Evolutionary conservation across 2,797 vertebrate species (phyloP).

Genomic region (Mustela erminea): DNA sequence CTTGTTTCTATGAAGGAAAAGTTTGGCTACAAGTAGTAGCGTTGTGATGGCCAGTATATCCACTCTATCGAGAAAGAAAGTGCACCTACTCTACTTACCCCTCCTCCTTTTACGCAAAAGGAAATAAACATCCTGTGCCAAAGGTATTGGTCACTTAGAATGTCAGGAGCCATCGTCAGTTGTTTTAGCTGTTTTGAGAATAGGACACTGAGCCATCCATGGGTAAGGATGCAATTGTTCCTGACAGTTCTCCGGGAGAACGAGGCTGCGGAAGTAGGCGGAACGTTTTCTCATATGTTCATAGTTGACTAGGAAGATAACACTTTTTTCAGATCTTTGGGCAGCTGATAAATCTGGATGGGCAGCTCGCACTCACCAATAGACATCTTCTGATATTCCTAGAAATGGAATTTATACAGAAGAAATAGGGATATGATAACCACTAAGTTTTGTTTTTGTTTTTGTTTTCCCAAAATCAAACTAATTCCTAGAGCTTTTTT

Average conservation of each 20-base stretch:
- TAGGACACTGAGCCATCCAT: conserved; percentile 78
- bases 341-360: conserved; percentile 72
- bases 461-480: conserved; percentile 43
- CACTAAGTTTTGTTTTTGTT: conserved; percentile 65
- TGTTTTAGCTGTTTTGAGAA: conserved; percentile 78
- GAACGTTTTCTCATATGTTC: conserved; percentile 20
- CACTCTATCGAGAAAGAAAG: conserved; percentile 71
- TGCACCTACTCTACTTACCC: conserved; percentile 57
- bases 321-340: conserved; percentile 69
- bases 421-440: conserved; percentile 76
- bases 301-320: conserved; percentile 69
- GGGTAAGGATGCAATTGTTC: conserved; percentile 63
- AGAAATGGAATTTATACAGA: conserved; percentile 56
- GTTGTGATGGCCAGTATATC: conserved; percentile 84
- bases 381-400: conserved; percentile 50
- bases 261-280: conserved; percentile 67
- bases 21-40: conserved; percentile 85
- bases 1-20: conserved; percentile 87
- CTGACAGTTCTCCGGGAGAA: conserved; percentile 70
- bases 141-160: conserved; percentile 77
- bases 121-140: conserved; percentile 69
- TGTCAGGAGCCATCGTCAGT: conserved; percentile 80
- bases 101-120: conserved; percentile 72
- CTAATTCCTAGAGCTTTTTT: conserved; percentile 65
- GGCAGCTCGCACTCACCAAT: conserved; percentile 56